A percentile compares a stretch with the other conserved stretches of the same genome.
These are phyloP conservation scores for Drosophila paracracens DNA, from an alignment of 2,888 invertebrate species.

Conservation along the genomic window DNA sequence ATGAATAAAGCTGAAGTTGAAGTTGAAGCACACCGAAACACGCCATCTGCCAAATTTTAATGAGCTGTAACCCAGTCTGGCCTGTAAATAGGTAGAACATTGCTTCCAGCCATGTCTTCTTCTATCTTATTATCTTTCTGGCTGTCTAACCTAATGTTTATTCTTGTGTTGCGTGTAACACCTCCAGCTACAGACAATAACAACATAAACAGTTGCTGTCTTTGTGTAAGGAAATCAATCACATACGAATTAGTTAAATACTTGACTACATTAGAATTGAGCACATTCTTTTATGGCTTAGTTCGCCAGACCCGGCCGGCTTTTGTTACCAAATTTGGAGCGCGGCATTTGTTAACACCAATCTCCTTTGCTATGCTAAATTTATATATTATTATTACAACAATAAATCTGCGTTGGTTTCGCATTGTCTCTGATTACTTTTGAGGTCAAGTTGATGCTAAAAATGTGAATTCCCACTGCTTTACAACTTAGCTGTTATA, in stretches of 20 bases:
- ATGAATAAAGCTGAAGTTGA: constrained; percentile 41
- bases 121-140: background rate
- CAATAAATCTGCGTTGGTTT: constrained; percentile 53
- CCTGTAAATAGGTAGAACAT: constrained; percentile 36
- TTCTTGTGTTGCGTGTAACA: constrained; percentile 38
- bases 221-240: constrained; percentile 60
- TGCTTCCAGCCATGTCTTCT: constrained; percentile 21
- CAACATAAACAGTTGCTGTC: constrained; percentile 7
- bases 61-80: constrained; percentile 41
- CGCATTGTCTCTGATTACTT: constrained; percentile 52
- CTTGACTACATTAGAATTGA: constrained; percentile 17
- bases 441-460: constrained; percentile 61
- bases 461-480: constrained; percentile 42
- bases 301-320: constrained; percentile 1
- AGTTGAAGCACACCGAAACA: constrained; percentile 6
- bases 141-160: constrained; percentile 9
- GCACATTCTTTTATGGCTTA: constrained; percentile 20
- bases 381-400: constrained; percentile 40
- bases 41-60: constrained; percentile 64
- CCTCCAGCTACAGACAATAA: constrained; percentile 34
- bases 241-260: constrained; percentile 27
- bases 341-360: constrained; percentile 26
- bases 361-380: constrained; percentile 54
- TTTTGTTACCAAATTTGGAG: constrained; percentile 53
- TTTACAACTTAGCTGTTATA: constrained; percentile 54